phyloP scores from a whole-genome alignment of 2,888 invertebrate species.

The Dicycla oo region DNA sequence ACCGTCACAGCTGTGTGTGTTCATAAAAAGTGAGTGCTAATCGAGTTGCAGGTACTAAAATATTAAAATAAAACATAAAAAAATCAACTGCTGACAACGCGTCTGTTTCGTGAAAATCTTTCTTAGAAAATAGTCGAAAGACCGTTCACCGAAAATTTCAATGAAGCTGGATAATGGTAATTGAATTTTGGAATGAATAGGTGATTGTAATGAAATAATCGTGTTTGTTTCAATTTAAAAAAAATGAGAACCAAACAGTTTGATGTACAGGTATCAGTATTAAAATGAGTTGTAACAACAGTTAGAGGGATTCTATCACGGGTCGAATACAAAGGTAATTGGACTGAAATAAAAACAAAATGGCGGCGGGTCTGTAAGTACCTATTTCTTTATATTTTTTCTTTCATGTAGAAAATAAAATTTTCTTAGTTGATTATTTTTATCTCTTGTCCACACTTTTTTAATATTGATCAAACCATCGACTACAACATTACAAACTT shows the following conservation, averaged over 20 bases:
- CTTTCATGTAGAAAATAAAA: neutral
- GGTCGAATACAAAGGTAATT: neutral
- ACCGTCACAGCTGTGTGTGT: neutral
- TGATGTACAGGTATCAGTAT: neutral
- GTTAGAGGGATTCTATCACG: neutral
- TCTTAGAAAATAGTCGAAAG: neutral
- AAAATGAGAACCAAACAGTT: neutral
- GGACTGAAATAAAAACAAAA: conserved; percentile 5
- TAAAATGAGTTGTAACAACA: neutral
- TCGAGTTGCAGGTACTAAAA: neutral
- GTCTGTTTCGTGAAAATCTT: neutral
- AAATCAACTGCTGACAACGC: neutral
- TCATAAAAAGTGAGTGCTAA: neutral
- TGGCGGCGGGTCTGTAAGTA: conserved; percentile 77
- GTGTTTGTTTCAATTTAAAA: conserved; percentile 10
- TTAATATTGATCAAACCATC: neutral
- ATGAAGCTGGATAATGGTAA: neutral
- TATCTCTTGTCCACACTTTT: neutral
- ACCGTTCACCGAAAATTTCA: neutral
- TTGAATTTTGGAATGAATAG: conserved; percentile 7
- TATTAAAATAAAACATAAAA: neutral
- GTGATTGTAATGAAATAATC: conserved; percentile 19
- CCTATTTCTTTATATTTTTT: neutral
- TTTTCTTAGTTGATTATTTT: neutral
- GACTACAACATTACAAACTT: neutral